Conservation (phyloP, 2,888 invertebrate species). For the Sepioteuthis lessoniana region DNA sequence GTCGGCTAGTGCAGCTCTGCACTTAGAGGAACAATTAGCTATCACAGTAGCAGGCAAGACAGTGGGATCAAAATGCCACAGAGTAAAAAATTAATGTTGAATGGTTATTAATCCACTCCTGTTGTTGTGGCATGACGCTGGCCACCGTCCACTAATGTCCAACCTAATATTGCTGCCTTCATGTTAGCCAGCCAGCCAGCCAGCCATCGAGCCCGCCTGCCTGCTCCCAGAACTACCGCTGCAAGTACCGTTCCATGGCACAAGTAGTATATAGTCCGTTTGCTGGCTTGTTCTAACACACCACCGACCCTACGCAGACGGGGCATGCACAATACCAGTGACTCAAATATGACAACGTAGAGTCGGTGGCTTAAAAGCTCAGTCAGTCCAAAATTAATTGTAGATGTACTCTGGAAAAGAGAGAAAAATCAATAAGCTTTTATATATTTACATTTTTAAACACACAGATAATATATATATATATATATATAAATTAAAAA, state of each 20-base stretch:
- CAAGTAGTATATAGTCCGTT: slow-evolving; percentile 13
- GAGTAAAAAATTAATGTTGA: slow-evolving; percentile 10
- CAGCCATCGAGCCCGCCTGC: background rate
- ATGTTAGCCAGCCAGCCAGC: background rate
- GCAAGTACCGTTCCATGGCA: slow-evolving; percentile 3
- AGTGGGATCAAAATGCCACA: slow-evolving; percentile 8
- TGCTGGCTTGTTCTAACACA: slow-evolving; percentile 33
- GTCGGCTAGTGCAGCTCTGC: slow-evolving; percentile 33
- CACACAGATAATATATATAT: background rate
- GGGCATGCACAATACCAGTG: slow-evolving; percentile 33
- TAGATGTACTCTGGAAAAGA: slow-evolving; percentile 16
- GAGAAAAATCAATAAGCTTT: background rate
- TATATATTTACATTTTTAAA: background rate
- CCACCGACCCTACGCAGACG: slow-evolving; percentile 33
- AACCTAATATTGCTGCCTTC: slow-evolving; percentile 23
- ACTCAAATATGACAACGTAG: slow-evolving; percentile 33
- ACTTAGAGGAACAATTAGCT: background rate
- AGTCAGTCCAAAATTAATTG: slow-evolving; percentile 33
- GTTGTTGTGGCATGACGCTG: background rate
- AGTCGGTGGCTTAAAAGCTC: slow-evolving; percentile 33
- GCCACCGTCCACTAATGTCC: slow-evolving; percentile 33
- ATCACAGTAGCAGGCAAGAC: slow-evolving; percentile 23
- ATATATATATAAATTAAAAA: too few relatives aligned
- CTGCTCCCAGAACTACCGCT: slow-evolving; percentile 33
- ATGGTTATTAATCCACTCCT: background rate